These are phyloP conservation scores for Archivesica marissinica DNA, from an alignment of 1,140 invertebrate genomes.

Conservation along the genomic window DNA sequence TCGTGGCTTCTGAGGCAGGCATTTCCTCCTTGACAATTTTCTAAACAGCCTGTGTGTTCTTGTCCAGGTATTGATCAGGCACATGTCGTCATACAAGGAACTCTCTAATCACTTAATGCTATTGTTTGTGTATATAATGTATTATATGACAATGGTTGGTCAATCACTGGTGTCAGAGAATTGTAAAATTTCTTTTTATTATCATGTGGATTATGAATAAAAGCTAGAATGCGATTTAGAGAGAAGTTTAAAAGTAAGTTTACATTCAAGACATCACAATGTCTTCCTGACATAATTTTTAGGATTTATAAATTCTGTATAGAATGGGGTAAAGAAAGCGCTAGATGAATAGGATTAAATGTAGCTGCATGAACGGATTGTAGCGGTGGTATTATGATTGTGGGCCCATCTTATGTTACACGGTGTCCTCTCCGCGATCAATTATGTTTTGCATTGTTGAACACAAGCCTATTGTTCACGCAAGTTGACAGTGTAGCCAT, in stretches of 20 bases:
- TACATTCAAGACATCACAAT: too few relatives aligned
- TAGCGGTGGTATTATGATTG: background rate
- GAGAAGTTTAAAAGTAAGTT: too few relatives aligned
- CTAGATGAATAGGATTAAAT: background rate
- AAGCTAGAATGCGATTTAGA: too few relatives aligned
- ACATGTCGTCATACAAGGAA: background rate
- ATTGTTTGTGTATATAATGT: constrained; percentile 5
- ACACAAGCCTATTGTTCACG: constrained; percentile 34
- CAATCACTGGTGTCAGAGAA: background rate
- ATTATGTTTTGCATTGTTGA: constrained; percentile 37
- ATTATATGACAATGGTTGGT: background rate
- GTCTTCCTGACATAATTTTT: too few relatives aligned
- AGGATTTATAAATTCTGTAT: too few relatives aligned
- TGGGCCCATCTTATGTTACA: constrained; percentile 13
- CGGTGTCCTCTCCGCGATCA: background rate
- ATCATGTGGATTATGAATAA: background rate
- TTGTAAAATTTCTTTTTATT: background rate
- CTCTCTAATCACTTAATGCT: background rate
- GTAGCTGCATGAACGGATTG: background rate
- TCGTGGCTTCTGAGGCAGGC: background rate
- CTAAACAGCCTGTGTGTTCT: constrained; percentile 7
- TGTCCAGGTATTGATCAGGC: constrained; percentile 10
- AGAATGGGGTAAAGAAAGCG: constrained; percentile 1
- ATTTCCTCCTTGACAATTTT: background rate
- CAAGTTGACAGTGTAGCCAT: constrained; percentile 18